phyloP scores from a whole-genome alignment of 2,113 vertebrate species.

The Aegotheles bennettii region DNA sequence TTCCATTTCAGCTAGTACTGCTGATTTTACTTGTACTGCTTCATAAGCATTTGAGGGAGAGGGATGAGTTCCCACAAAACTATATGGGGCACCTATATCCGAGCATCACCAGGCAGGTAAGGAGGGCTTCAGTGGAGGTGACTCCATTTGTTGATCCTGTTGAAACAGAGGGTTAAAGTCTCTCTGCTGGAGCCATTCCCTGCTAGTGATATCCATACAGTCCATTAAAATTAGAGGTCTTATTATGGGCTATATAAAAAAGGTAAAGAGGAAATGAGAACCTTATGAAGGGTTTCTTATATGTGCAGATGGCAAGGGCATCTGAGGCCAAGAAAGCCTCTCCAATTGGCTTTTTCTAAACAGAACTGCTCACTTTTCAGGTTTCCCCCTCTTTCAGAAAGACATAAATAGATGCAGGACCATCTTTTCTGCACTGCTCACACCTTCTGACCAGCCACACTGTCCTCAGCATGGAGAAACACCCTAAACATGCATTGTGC shows the following conservation, averaged over 20 bases:
- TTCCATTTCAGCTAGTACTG: background rate
- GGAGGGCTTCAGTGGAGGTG: background rate
- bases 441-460: background rate
- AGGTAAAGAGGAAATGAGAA: constrained; percentile 64
- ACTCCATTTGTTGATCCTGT: background rate
- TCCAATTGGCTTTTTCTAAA: background rate
- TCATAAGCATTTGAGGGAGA: background rate
- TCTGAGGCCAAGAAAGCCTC: constrained; percentile 20
- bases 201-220: constrained; percentile 19
- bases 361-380: background rate
- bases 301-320: constrained; percentile 40
- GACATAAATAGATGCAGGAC: background rate
- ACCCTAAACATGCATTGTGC: background rate
- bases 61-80: background rate
- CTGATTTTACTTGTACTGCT: background rate
- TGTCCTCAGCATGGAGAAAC: background rate
- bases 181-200: background rate
- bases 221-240: constrained; percentile 55
- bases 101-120: rapidly evolving
- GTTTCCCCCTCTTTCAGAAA: background rate
- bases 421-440: background rate
- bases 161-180: background rate
- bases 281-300: constrained; percentile 51
- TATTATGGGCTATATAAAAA: constrained; percentile 61
- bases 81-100: rapidly evolving